These are phyloP conservation scores for Gulo gulo DNA, from an alignment of 2,113 vertebrate species.

Conservation along the genomic window DNA sequence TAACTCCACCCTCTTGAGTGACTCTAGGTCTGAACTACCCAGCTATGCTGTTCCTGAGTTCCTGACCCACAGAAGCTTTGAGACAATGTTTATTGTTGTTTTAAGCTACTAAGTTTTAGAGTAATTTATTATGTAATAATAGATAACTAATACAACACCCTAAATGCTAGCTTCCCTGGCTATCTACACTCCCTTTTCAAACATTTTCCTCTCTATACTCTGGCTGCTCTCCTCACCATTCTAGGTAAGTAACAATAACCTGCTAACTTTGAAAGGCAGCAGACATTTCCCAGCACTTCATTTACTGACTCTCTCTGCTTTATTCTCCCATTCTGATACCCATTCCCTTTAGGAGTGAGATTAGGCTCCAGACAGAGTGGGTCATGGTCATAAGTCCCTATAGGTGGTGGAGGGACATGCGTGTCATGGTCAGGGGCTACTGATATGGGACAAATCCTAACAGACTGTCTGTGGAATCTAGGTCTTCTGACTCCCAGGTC, in stretches of 20 bases:
- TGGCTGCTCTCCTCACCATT: neutral
- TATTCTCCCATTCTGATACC: neutral
- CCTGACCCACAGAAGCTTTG: neutral
- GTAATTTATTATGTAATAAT: neutral
- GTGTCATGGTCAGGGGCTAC: neutral
- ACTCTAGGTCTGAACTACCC: neutral
- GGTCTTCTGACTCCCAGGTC: neutral
- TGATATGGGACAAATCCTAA: neutral
- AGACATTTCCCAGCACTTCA: neutral
- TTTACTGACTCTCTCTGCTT: neutral
- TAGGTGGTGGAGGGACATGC: neutral
- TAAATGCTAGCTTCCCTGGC: neutral
- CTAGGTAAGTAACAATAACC: neutral
- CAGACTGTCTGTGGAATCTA: neutral
- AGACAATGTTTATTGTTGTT: neutral
- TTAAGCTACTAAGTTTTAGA: neutral
- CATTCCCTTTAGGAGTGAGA: neutral
- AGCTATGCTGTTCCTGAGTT: neutral
- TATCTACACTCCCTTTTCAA: neutral
- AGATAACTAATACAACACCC: neutral
- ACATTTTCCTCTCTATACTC: neutral
- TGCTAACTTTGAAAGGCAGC: neutral
- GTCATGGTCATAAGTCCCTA: neutral
- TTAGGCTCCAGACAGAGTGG: neutral
- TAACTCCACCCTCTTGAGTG: neutral